Conservation (phyloP, 2,113 vertebrate genomes). For the Anser cygnoides region DNA sequence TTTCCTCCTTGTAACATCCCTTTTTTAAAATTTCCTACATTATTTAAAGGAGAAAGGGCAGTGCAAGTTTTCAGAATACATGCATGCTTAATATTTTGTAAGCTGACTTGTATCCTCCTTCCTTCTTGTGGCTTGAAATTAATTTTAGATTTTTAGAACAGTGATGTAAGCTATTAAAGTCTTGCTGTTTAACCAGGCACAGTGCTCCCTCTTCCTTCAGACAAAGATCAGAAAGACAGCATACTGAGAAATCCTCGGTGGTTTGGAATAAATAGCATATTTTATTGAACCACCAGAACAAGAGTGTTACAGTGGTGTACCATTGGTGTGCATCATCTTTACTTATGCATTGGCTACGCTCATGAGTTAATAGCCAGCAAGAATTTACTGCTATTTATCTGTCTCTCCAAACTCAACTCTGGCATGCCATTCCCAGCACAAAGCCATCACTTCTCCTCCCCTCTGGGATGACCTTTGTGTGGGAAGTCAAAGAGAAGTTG, state of each 20-base stretch:
- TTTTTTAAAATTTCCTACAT: background rate
- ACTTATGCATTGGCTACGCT: background rate
- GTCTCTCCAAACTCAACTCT: background rate
- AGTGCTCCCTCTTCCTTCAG: background rate
- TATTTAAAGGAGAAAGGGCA: background rate
- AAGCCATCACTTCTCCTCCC: background rate
- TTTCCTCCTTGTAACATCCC: background rate
- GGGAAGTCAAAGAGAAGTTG: background rate
- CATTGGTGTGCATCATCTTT: background rate
- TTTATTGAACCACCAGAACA: background rate
- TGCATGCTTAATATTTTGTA: background rate
- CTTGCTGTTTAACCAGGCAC: background rate
- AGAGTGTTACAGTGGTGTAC: background rate
- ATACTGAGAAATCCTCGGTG: background rate
- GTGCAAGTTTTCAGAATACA: background rate
- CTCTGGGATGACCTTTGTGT: background rate
- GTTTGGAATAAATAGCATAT: background rate
- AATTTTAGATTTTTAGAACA: slow-evolving; percentile 18
- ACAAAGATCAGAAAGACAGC: background rate
- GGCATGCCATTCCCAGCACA: background rate
- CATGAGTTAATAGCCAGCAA: background rate
- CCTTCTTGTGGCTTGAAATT: background rate
- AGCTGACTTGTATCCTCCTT: background rate
- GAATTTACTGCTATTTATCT: background rate
- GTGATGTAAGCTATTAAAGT: background rate